Conservation (phyloP, 2,797 vertebrate species). For the Sciurus carolinensis region DNA sequence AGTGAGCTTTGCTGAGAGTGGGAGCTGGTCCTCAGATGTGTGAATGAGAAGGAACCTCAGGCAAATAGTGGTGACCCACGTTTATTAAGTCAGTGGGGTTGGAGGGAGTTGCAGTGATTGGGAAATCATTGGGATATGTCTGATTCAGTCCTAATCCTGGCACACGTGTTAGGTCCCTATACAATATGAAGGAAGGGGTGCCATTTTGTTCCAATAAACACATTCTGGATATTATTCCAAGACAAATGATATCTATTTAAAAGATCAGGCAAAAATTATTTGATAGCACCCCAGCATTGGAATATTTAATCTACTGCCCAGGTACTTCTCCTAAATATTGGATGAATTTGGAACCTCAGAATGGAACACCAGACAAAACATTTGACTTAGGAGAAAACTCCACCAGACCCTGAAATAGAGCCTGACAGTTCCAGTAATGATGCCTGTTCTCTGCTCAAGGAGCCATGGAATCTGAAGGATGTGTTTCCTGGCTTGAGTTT, state of each 20-base stretch:
- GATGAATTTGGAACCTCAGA: slow-evolving; percentile 28
- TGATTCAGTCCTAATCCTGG: not conserved
- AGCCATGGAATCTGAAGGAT: not conserved
- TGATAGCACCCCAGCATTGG: not conserved
- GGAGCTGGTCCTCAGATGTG: not conserved
- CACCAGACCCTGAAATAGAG: not conserved
- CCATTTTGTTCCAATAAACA: not conserved
- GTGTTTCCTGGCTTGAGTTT: slow-evolving; percentile 47
- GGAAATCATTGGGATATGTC: not conserved
- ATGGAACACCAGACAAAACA: slow-evolving; percentile 1
- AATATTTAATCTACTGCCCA: not conserved
- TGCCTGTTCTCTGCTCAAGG: not conserved
- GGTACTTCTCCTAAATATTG: not conserved
- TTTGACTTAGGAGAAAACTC: slow-evolving; percentile 25
- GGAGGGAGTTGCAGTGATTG: not conserved
- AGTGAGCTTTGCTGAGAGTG: not conserved
- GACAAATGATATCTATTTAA: not conserved
- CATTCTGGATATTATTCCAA: not conserved
- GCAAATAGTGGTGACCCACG: not conserved
- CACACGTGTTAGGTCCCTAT: not conserved
- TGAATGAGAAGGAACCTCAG: not conserved
- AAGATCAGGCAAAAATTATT: not conserved
- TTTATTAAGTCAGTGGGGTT: not conserved
- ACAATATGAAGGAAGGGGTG: not conserved
- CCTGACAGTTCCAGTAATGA: not conserved